Conservation (phyloP, 2,888 invertebrate species). For the Nomada ferruginata region DNA sequence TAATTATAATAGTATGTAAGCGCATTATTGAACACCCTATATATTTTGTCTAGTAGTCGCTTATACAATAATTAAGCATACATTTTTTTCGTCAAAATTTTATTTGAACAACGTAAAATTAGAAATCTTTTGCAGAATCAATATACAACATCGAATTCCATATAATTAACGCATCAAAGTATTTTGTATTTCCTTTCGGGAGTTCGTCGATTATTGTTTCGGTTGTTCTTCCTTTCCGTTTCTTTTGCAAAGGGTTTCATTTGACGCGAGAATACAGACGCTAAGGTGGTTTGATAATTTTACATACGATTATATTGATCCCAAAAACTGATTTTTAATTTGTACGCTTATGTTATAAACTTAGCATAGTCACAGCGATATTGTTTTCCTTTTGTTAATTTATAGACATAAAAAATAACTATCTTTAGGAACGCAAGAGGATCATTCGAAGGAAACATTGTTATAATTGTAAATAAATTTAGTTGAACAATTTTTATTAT, state of each 20-base stretch:
- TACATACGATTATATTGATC: slow-evolving; percentile 69
- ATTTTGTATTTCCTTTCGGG: not conserved
- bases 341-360: slow-evolving; percentile 71
- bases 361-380: slow-evolving; percentile 79
- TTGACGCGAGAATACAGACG: slow-evolving; percentile 20
- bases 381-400: slow-evolving; percentile 54
- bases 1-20: slow-evolving; percentile 27
- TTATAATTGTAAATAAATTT: slow-evolving; percentile 44
- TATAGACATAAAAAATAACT: slow-evolving; percentile 60
- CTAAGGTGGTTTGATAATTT: slow-evolving; percentile 36
- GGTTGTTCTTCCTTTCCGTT: slow-evolving; percentile 1
- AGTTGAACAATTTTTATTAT: slow-evolving; percentile 39
- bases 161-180: slow-evolving; percentile 19
- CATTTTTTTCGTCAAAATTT: slow-evolving; percentile 48
- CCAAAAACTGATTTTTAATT: slow-evolving; percentile 75
- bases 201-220: not conserved
- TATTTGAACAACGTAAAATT: slow-evolving; percentile 55
- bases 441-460: slow-evolving; percentile 51
- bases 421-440: slow-evolving; percentile 72
- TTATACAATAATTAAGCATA: slow-evolving; percentile 57
- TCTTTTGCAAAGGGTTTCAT: slow-evolving; percentile 9
- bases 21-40: slow-evolving; percentile 62
- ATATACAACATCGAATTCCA: slow-evolving; percentile 34
- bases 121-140: slow-evolving; percentile 55
- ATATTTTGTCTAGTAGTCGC: slow-evolving; percentile 58